Conservation (phyloP, 2,888 invertebrate species). For the Dolichomitus sp. region DNA sequence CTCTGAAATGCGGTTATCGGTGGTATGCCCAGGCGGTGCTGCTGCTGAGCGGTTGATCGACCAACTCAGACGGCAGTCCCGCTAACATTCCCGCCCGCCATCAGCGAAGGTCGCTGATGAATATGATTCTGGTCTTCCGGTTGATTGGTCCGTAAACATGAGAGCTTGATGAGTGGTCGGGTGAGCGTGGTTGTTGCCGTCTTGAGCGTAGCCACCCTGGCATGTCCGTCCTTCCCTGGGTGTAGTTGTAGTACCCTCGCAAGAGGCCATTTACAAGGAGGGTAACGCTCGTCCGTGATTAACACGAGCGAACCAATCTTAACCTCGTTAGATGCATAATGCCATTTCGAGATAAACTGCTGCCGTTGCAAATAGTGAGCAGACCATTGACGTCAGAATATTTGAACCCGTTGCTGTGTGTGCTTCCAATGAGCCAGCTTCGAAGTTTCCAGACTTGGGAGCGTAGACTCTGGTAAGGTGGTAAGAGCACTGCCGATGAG, state of each 20-base stretch:
- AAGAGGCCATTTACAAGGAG: slow-evolving; percentile 70
- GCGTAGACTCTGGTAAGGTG: too few relatives aligned
- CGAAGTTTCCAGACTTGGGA: too few relatives aligned
- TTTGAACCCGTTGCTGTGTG: slow-evolving; percentile 25
- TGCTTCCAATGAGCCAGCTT: too few relatives aligned
- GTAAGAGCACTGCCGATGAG: neutral
- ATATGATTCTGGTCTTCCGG: neutral
- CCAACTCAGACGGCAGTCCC: neutral
- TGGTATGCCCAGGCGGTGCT: too few relatives aligned
- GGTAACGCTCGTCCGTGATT: slow-evolving; percentile 66
- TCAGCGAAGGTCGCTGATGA: neutral
- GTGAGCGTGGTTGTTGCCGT: slow-evolving; percentile 65
- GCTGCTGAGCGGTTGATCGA: too few relatives aligned
- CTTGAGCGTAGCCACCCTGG: slow-evolving; percentile 69
- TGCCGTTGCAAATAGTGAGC: slow-evolving; percentile 42
- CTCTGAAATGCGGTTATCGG: too few relatives aligned
- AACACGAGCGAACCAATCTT: slow-evolving; percentile 55
- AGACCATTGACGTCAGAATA: slow-evolving; percentile 58
- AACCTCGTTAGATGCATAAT: slow-evolving; percentile 18
- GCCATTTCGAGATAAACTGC: slow-evolving; percentile 56
- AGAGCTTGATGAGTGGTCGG: slow-evolving; percentile 66
- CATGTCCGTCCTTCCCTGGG: slow-evolving; percentile 70
- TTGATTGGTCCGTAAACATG: slow-evolving; percentile 26
- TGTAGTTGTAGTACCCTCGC: slow-evolving; percentile 65
- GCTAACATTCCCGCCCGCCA: slow-evolving; percentile 30